Evolutionary conservation across 2,888 invertebrate species (phyloP).

Genomic region (Plebejus argus): DNA sequence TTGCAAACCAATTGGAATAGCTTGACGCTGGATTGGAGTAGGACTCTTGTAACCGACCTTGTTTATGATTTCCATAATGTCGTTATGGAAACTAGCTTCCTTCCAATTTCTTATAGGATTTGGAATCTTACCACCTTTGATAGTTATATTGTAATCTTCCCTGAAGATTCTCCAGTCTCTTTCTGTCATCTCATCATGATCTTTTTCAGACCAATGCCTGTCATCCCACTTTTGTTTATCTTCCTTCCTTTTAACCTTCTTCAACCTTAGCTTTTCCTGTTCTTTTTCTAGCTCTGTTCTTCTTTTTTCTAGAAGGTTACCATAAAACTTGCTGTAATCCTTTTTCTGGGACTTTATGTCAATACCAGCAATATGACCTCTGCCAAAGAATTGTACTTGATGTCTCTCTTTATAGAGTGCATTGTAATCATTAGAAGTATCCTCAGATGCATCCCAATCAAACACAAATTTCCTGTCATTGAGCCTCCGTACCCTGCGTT

Average conservation of each 20-base stretch:
- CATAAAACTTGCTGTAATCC: slow-evolving; percentile 98
- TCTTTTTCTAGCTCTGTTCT: slow-evolving; percentile 98
- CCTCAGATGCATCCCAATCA: slow-evolving; percentile 99
- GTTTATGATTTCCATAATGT: slow-evolving; percentile 96
- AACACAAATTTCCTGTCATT: slow-evolving; percentile 99
- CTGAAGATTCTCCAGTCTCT: slow-evolving; percentile 99
- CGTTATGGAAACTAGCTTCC: slow-evolving; percentile 94
- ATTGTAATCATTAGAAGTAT: slow-evolving; percentile 99
- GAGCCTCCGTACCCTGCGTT: slow-evolving; percentile 93
- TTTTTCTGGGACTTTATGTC: slow-evolving; percentile 98
- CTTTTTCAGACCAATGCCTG: slow-evolving; percentile 99
- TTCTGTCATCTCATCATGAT: slow-evolving; percentile 97
- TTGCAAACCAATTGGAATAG: slow-evolving; percentile 98
- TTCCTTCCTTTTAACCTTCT: slow-evolving; percentile 96
- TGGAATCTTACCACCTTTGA: slow-evolving; percentile 98
- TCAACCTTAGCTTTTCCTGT: slow-evolving; percentile 95
- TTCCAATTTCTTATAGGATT: slow-evolving; percentile 98
- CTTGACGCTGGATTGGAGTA: slow-evolving; percentile 99
- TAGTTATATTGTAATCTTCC: slow-evolving; percentile 99
- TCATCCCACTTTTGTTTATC: slow-evolving; percentile 99
- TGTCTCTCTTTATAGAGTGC: slow-evolving; percentile 97
- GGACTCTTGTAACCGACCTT: slow-evolving; percentile 98
- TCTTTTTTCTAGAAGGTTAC: slow-evolving; percentile 95
- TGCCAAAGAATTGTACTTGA: slow-evolving; percentile 98
- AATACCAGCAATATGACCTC: slow-evolving; percentile 98